Evolutionary conservation across 53 echinoderm and acorn worm species (phyloP), one percentile per base, ranked within the genome.

Genomic region (Actinopyga echinites): DNA sequence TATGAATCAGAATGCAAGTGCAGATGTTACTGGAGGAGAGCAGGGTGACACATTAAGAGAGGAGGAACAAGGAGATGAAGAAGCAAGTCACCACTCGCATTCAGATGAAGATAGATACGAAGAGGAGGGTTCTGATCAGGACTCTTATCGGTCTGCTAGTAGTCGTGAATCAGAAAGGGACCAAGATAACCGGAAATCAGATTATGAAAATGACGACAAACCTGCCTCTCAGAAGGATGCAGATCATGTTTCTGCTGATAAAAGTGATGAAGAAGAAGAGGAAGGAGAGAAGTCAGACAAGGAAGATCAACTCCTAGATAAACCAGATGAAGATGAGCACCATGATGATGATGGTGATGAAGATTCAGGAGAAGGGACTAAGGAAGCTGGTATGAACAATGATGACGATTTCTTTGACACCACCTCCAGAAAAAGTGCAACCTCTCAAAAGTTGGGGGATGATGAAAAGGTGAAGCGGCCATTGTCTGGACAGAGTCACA

Each of bases 1-100:
- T 29, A 57, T 68, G 22, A 95, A 90, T 85, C 85, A 95, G 80
- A 92, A 95, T 80, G 95, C 90, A 7, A 55, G 75, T 66, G 61
- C 83, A 5, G 83, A 83, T 28, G 57, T 69, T 12, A 57, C 45
- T 29, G 61, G 79, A 31, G 57, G 73, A 60, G 49, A 49, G 49
- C 13, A 15, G 17, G 49, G 49, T 15, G 62, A 60, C 17, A 71
- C 17, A 34, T 32, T 35, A 13, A 20, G 6, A 38, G 68, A 38
- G 20, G 37, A 38, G 4, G 49, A 45, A n/a, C n/a, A n/a, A 0
- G 49, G 13, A 21, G 71, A 23, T 31, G 12, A 11, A 69, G 11
- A 17, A 36, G 23, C 21, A 36, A 32, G n/a, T 35, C 34, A 37
- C 11, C 34, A 69, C 0, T 33, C 68, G 19, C 54, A 59, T 17